phyloP scores from a whole-genome alignment of 2,797 vertebrate species.

The Halcyon leucocephala region DNA sequence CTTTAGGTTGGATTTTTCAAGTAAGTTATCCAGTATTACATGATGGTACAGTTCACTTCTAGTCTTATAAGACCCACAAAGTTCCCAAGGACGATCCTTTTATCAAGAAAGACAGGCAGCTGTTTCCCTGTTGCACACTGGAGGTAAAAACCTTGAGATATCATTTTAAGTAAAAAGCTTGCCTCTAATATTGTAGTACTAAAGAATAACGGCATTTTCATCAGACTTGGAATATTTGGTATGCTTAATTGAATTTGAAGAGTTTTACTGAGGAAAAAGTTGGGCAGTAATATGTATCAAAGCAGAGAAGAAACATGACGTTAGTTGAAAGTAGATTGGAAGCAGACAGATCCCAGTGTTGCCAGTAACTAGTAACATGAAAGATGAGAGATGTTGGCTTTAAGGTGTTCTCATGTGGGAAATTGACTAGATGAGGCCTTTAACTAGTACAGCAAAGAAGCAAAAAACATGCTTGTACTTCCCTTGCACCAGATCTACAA shows the following conservation, averaged over 20 bases:
- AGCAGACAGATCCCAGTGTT: not conserved
- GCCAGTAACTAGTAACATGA: not conserved
- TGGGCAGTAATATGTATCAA: not conserved
- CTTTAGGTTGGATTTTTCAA: not conserved
- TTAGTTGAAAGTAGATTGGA: not conserved
- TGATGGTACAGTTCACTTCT: not conserved
- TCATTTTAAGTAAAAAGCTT: not conserved
- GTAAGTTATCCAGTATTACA: not conserved
- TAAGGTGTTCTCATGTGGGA: not conserved
- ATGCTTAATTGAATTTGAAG: not conserved
- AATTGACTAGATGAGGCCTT: not conserved
- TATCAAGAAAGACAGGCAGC: not conserved
- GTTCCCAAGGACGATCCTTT: not conserved
- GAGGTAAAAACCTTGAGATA: not conserved
- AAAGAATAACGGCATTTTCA: not conserved
- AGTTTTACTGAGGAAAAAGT: not conserved
- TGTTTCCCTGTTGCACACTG: not conserved
- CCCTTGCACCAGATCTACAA: not conserved
- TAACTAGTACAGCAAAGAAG: not conserved
- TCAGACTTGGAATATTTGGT: not conserved
- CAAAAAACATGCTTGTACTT: not conserved
- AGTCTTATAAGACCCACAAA: not conserved
- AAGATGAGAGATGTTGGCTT: not conserved
- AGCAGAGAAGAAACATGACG: not conserved
- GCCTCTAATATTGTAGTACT: not conserved